phyloP scores from a whole-genome alignment of 2,888 invertebrate species.

The Hirtodrosophila histrioides region DNA sequence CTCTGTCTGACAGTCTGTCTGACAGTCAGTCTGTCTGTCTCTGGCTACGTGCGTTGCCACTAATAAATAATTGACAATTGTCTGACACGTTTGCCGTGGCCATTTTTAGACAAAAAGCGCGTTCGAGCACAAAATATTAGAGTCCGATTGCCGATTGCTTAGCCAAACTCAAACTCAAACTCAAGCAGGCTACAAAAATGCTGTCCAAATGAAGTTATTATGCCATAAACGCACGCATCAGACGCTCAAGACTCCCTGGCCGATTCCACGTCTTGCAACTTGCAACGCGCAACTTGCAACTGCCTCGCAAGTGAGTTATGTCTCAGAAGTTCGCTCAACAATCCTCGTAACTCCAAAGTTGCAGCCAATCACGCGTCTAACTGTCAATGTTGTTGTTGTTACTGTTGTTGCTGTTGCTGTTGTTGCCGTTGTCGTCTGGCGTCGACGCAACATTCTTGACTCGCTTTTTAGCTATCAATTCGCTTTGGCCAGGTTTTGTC shows the following conservation, averaged over 20 bases:
- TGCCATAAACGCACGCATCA: constrained; percentile 83
- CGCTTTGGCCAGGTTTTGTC: constrained; percentile 56
- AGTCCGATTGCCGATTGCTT: constrained; percentile 40
- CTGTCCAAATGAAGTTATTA: constrained; percentile 83
- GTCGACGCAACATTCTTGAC: constrained; percentile 70
- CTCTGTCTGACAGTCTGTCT: constrained; percentile 9
- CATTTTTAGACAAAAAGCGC: constrained; percentile 76
- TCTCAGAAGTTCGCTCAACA: constrained; percentile 53
- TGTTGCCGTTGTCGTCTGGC: constrained; percentile 38
- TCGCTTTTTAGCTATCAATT: constrained; percentile 63
- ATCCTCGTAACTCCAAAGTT: constrained; percentile 44
- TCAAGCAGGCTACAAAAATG: constrained; percentile 57
- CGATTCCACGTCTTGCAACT: constrained; percentile 1
- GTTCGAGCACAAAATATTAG: constrained; percentile 54
- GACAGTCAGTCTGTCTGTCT: constrained; percentile 23
- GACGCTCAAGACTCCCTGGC: constrained; percentile 20
- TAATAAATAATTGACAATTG: constrained; percentile 78
- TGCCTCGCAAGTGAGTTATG: constrained; percentile 74
- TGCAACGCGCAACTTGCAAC: constrained; percentile 44
- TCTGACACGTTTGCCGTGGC: constrained; percentile 77
- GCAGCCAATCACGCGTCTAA: constrained; percentile 70
- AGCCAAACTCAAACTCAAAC: constrained; percentile 26
- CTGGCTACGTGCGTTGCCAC: constrained; percentile 75
- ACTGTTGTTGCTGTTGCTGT: constrained; percentile 14
- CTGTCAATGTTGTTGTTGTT: constrained; percentile 55